phyloP scores from a whole-genome alignment of 2,888 invertebrate genomes.

The Peribatodes rhomboidaria region DNA sequence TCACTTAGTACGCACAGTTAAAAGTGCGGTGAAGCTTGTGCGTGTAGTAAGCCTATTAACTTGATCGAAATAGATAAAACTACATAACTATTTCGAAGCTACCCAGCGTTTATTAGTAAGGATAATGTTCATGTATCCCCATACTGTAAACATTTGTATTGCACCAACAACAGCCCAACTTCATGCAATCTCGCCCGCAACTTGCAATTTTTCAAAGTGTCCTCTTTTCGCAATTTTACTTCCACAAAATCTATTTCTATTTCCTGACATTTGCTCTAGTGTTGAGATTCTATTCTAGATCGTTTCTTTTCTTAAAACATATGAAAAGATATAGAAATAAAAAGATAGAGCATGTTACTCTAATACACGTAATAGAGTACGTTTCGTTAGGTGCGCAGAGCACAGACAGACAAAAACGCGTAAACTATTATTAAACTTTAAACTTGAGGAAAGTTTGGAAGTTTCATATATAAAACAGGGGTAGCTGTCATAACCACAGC shows the following conservation, averaged over 20 bases:
- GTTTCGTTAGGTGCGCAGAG: slow-evolving; percentile 2
- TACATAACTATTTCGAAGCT: too few relatives aligned
- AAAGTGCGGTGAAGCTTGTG: too few relatives aligned
- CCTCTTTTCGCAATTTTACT: slow-evolving; percentile 36
- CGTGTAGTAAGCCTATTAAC: too few relatives aligned
- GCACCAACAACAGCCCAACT: slow-evolving; percentile 25
- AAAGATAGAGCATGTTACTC: too few relatives aligned
- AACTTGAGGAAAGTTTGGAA: slow-evolving; percentile 4
- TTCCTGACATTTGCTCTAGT: slow-evolving; percentile 24
- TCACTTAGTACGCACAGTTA: too few relatives aligned
- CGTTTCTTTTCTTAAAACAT: slow-evolving; percentile 7
- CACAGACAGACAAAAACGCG: not conserved
- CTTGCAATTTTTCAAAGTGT: slow-evolving; percentile 42
- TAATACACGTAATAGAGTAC: too few relatives aligned
- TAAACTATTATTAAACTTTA: slow-evolving; percentile 7
- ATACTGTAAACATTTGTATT: slow-evolving; percentile 11
- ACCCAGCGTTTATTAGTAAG: too few relatives aligned
- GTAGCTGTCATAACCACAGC: not conserved
- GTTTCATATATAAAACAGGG: not conserved
- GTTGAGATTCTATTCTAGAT: slow-evolving; percentile 23
- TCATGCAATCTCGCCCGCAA: slow-evolving; percentile 34
- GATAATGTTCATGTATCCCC: not conserved
- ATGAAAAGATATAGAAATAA: too few relatives aligned
- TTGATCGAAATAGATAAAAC: too few relatives aligned
- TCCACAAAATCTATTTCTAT: slow-evolving; percentile 34